phyloP scores from a whole-genome alignment of 2,113 vertebrate species.

The Stigmatopora nigra region DNA sequence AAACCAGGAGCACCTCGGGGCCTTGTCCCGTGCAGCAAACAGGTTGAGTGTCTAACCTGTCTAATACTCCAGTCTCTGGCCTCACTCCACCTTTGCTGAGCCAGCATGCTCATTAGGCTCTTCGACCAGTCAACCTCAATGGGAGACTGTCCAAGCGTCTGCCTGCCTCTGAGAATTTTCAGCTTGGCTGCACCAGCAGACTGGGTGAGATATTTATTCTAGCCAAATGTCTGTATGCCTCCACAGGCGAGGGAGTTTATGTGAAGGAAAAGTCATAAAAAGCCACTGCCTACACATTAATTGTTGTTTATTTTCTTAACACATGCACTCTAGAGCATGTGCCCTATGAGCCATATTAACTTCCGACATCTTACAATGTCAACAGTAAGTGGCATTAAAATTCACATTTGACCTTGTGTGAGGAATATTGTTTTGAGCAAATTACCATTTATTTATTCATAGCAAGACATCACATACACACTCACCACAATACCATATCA shows the following conservation, averaged over 20 bases:
- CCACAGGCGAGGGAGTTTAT: conserved; percentile 27
- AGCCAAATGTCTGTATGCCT: conserved; percentile 47
- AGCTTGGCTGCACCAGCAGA: conserved; percentile 43
- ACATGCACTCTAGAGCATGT: conserved; percentile 36
- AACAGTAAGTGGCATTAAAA: conserved; percentile 21
- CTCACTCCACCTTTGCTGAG: conserved; percentile 48
- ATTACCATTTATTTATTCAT: conserved; percentile 3
- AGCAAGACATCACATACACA: neutral
- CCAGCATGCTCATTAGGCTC: conserved; percentile 52
- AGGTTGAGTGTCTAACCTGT: conserved; percentile 27
- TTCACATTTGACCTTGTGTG: conserved; percentile 42
- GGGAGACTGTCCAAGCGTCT: conserved; percentile 43
- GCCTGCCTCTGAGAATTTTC: conserved; percentile 49
- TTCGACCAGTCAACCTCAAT: conserved; percentile 44
- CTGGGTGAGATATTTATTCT: conserved; percentile 47
- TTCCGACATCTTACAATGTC: conserved; percentile 36
- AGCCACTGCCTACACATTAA: conserved; percentile 21
- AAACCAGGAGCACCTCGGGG: conserved; percentile 23
- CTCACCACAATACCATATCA: neutral
- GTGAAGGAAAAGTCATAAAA: conserved; percentile 40
- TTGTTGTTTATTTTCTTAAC: conserved; percentile 43
- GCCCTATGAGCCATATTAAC: conserved; percentile 34
- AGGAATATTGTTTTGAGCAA: neutral
- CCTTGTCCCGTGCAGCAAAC: conserved; percentile 22
- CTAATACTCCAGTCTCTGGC: conserved; percentile 28